phyloP scores from a whole-genome alignment of 2,888 invertebrate genomes.

The Horisme vitalbata region DNA sequence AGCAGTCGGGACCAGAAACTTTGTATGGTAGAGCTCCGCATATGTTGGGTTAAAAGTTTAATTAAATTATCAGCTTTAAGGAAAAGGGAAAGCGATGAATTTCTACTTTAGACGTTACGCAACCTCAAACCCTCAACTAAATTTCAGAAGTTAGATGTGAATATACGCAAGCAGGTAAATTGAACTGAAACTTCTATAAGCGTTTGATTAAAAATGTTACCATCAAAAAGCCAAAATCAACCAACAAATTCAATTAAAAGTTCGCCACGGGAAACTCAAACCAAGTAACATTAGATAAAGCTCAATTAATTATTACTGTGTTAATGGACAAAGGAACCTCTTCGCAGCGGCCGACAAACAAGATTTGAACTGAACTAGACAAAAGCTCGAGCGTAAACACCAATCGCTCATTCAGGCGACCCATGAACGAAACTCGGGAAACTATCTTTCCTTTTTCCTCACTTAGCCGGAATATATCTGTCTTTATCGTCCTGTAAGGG shows the following conservation, averaged over 20 bases:
- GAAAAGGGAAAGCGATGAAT: conserved; percentile 15
- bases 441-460: conserved; percentile 64
- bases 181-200: conserved; percentile 47
- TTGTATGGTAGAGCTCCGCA: conserved; percentile 13
- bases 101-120: conserved; percentile 14
- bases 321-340: conserved; percentile 71
- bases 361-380: conserved; percentile 67
- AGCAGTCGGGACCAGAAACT: conserved; percentile 16
- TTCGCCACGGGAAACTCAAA: conserved; percentile 67
- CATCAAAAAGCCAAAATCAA: conserved; percentile 72
- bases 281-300: conserved; percentile 68
- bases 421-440: conserved; percentile 51
- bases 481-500: conserved; percentile 67
- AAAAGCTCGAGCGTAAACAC: conserved; percentile 71
- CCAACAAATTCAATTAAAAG: conserved; percentile 78
- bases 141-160: conserved; percentile 27
- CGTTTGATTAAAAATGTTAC: conserved; percentile 53
- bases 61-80: conserved; percentile 23
- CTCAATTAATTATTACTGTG: conserved; percentile 75
- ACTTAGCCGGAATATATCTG: conserved; percentile 59
- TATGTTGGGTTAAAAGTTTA: conserved; percentile 23
- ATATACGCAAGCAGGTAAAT: conserved; percentile 44
- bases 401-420: conserved; percentile 71
- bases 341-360: conserved; percentile 68
- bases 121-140: conserved; percentile 17